Base-by-base conservation (phyloP, 1,140 invertebrate genomes). In the Papilio xuthus region DNA sequence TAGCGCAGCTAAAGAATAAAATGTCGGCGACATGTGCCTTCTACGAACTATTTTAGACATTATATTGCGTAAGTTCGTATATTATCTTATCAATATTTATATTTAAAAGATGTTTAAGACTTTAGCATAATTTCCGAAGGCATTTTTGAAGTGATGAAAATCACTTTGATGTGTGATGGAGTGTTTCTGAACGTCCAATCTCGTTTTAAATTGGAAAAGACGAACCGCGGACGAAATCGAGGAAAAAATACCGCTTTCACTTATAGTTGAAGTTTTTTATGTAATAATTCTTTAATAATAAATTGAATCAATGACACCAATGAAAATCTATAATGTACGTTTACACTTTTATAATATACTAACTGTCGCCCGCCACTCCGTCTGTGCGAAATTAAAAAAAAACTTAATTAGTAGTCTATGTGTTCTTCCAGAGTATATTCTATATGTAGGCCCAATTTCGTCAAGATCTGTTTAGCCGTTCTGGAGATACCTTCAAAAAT, bases 131-230 rank as follows among this genome's bases (percentile, higher is more conserved):
- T 60, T 60, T 60, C 23, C 53, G 23, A 18, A 12, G 20, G 8
- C 20, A 26, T 60, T 60, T n/a, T 60, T 60, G 23, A 60, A 60
- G 53, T 60, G 53, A 60, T 26, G n/a, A 26, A 60, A 60, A 60
- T 60, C 53, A 60, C 53, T 60, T 60, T 60, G 56, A 60, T 26
- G 8, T 20, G n/a, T n/a, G n/a, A n/a, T n/a, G 2, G 56, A 26
- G 53, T 60, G 56, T 60, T 60, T 60, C 23, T 60, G 56, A 60
- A 60, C 26, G 56, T 23, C 20, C 56, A 60, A 60, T 60, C 56
- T 60, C 56, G 56, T 60, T 60, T 60, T 60, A 60, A 60, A 60
- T 60, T 60, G 56, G 56, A 60, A 60, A 60, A 60, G 56, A 60
- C 56, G 56, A 60, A 60, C 56, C 56, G 56, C 23, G 32, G 20